Base-by-base conservation (phyloP, 2,113 vertebrate genomes). In the Neodontobutis hainanensis region DNA sequence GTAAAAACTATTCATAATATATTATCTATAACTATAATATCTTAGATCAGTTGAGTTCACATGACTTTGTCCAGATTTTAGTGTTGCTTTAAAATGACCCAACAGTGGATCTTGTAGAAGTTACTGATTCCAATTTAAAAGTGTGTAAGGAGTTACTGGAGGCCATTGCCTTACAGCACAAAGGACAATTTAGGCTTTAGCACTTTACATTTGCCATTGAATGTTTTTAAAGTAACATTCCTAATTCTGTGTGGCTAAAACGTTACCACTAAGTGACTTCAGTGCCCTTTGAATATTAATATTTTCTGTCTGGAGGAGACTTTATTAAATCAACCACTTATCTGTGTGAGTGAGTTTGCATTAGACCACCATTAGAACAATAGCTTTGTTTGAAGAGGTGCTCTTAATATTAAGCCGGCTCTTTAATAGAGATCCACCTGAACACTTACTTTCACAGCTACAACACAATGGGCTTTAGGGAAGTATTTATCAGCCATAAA, bases 401-500 rank as follows among this genome's bases (percentile, higher is more conserved):
- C 43, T 27, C 34, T 66, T 11, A 32, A 2, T 53, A 53, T 14
- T 32, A 52, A 10, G 5, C 2, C 7, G 0, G 4, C 12, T 16
- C 0, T 12, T 48, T 34, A 53, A 8, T 50, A 56, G 53, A 38
- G 27, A 45, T n/a, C 11, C 43, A 60, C 27, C 47, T 32, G 32
- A 47, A 51, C 27, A n/a, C 50, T 56, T 56, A 34, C 36, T 55
- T 11, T 61, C 5, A 68, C 3, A 52, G 50, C 46, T 36, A 12
- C 19, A 38, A 42, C 40, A 6, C 43, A 14, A 38, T 57, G 1
- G 14, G 38, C 19, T 63, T 50, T 43, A 0, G 35, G 14, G 45
- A 57, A 27, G 14, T 44, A 48, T 72, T 43, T 48, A 27, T 35
- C 8, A 63, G 16, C 61, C 55, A 19, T 55, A 58, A 73, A 32